Percentiles rank a stretch among this genome's conserved stretches.
Conservation (phyloP, 2,113 vertebrate species). For the Perca fluviatilis region DNA sequence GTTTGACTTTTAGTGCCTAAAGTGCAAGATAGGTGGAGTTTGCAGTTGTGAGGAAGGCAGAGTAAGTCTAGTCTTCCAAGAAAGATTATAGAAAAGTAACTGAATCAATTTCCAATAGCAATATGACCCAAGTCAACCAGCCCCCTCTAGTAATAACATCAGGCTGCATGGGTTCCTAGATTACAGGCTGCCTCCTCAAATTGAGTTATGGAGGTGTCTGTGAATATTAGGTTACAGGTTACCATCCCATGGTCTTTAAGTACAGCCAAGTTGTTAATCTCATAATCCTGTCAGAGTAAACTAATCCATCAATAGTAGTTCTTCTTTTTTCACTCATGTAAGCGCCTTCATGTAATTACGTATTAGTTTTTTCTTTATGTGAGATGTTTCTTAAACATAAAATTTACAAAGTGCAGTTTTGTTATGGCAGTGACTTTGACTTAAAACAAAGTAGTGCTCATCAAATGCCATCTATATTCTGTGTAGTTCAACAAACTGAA, state of each 20-base stretch:
- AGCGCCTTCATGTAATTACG: slow-evolving; percentile 57
- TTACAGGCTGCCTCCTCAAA: not conserved
- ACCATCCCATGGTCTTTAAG: slow-evolving; percentile 28
- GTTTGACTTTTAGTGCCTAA: slow-evolving; percentile 44
- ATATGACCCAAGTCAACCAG: slow-evolving; percentile 35
- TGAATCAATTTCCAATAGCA: slow-evolving; percentile 34
- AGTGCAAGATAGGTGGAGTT: slow-evolving; percentile 20
- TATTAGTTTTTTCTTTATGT: not conserved
- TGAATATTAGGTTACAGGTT: slow-evolving; percentile 26
- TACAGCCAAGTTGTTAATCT: slow-evolving; percentile 22
- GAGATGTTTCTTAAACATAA: slow-evolving; percentile 1
- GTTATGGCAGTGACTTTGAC: slow-evolving; percentile 1
- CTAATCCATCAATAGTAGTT: slow-evolving; percentile 7
- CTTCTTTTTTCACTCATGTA: slow-evolving; percentile 14
- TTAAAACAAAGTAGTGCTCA: slow-evolving; percentile 7
- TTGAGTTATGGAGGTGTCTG: slow-evolving; percentile 7
- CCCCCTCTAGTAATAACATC: slow-evolving; percentile 6
- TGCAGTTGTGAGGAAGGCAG: not conserved
- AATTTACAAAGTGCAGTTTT: slow-evolving; percentile 15
- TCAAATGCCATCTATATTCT: not conserved
- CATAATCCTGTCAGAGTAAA: not conserved
- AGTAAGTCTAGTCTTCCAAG: not conserved
- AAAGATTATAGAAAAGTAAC: slow-evolving; percentile 10
- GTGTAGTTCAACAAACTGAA: not conserved
- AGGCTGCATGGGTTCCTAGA: slow-evolving; percentile 10